Base-by-base conservation (phyloP, 2,797 vertebrate genomes). In the Coregonus ussuriensis region DNA sequence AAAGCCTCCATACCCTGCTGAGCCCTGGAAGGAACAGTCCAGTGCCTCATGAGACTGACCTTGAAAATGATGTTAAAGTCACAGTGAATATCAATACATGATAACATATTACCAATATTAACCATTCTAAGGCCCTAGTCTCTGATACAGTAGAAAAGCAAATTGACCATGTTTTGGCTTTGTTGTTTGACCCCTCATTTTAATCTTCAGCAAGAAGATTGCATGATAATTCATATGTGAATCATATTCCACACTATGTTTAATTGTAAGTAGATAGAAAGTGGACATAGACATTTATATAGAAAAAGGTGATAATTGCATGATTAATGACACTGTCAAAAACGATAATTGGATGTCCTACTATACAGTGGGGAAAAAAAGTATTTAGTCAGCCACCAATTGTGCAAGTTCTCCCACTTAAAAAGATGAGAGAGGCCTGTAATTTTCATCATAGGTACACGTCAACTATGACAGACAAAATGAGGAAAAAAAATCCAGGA, bases 261-360 rank as follows among this genome's bases (percentile, higher is more conserved):
- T 6, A 21, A 59, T 59, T 59, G 16, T 59, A 59, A 4, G n/a
- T 6, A 15, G 5, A n/a, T 21, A 59, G 18, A n/a, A 59, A 59
- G 54, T n/a, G 16, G 54, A 21, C 4, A 1, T 18, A 59, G 18
- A 59, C 4, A n/a, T 21, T n/a, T 4, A 6, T 66, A 25, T 3
- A 6, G n/a, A 71, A 52, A 51, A 1, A 51, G 29, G 11, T 71
- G 1, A 13, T 71, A 51, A 29, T 15, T n/a, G n/a, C 33, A 69
- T 74, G 77, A 79, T 76, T 66, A 66, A 77, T 77, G 67, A 18
- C 41, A 15, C 69, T 80, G 35, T 54, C 63, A 66, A 66, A 35
- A 18, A 5, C 14, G 31, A 47, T 76, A 67, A 71, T 71, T 51
- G 47, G 2, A 11, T 66, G 63, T 66, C 29, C 14, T 59, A 59